These are phyloP conservation scores for Myotis yumanensis DNA, from an alignment of 2,113 vertebrate genomes.

Conservation along the genomic window DNA sequence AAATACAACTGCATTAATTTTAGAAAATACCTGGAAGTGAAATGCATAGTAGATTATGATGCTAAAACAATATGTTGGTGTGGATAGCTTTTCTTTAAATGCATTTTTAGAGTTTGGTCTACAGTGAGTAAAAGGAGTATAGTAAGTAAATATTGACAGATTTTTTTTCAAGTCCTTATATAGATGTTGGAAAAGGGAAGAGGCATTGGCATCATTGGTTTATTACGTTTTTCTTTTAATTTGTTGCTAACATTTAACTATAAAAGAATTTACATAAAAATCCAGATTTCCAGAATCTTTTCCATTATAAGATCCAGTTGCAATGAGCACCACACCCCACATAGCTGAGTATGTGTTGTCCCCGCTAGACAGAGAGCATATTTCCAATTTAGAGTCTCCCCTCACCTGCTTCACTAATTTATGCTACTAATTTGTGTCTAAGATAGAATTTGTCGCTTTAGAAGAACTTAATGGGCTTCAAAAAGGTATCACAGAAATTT, in stretches of 20 bases:
- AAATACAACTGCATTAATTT: slow-evolving; percentile 19
- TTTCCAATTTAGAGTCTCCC: neutral
- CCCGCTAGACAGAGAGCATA: rapidly evolving
- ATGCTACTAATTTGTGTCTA: neutral
- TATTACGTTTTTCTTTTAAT: neutral
- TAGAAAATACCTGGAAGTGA: neutral
- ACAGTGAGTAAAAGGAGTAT: neutral
- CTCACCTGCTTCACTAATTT: neutral
- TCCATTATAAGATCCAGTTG: neutral
- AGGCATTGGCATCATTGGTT: neutral
- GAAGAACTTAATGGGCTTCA: neutral
- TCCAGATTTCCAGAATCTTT: neutral
- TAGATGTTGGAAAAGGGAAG: neutral
- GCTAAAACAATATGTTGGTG: neutral
- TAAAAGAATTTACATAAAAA: neutral
- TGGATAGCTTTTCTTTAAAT: neutral
- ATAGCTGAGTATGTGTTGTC: neutral
- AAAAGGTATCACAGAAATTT: neutral
- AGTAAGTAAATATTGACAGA: neutral
- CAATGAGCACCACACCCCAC: neutral
- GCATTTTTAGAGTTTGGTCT: neutral
- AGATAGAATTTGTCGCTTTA: neutral
- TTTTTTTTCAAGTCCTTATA: neutral
- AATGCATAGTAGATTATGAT: neutral
- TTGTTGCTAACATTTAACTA: neutral